A percentile compares a stretch with the other conserved stretches of the same genome.
Conservation (phyloP, 2,113 vertebrate genomes). For the Synodontis membranacea region DNA sequence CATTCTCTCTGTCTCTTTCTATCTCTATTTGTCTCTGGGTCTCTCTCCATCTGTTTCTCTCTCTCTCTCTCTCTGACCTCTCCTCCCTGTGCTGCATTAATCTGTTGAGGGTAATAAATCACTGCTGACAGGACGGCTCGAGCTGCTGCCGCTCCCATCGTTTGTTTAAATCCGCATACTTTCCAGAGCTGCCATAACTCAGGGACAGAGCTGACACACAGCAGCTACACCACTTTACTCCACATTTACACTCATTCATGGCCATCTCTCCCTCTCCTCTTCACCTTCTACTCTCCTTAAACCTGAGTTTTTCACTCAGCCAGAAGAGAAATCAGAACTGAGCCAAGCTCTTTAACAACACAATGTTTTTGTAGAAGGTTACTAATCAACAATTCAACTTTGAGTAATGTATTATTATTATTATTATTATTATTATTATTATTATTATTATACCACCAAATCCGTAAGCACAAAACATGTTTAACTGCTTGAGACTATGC, state of each 20-base stretch:
- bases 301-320: background rate
- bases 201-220: conserved; percentile 63
- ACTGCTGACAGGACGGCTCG: conserved; percentile 69
- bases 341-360: too few species aligned
- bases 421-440: background rate
- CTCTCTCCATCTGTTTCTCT: background rate
- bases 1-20: conserved; percentile 5
- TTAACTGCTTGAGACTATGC: background rate
- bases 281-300: background rate
- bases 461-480: background rate
- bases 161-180: conserved; percentile 77
- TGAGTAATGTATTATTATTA: background rate
- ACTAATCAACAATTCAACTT: background rate
- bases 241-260: background rate
- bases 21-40: too few species aligned
- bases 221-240: conserved; percentile 47
- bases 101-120: conserved; percentile 74
- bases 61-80: conserved; percentile 14
- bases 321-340: background rate
- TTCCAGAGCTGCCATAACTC: conserved; percentile 65
- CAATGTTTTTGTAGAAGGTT: background rate
- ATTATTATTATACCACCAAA: background rate
- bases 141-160: conserved; percentile 74
- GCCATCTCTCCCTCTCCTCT: background rate
- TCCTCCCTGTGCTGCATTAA: conserved; percentile 64